Evolutionary conservation across 2,888 invertebrate genomes (phyloP), one percentile per base, ranked within the genome.

Genomic region (Zhengitettix transpicula): DNA sequence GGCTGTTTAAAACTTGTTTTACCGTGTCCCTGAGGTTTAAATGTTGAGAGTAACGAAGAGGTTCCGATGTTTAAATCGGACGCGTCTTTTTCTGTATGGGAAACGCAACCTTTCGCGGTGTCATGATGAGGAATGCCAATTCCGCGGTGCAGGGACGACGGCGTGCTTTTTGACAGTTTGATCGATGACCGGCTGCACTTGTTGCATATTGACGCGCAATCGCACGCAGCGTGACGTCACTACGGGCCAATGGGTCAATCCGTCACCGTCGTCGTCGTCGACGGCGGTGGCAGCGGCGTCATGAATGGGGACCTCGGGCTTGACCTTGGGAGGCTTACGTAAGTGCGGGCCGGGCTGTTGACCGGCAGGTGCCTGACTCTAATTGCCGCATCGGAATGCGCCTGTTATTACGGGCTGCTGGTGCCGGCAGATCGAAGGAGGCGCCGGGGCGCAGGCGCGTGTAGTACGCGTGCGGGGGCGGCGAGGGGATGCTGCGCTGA

Each of bases 351-450:
- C 42, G 16, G 10, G 56, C 55, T 16, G 56, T 9, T 69, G 67
- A 16, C 41, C 54, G 28, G 52, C 58, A 12, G 42, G 69, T 65
- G 68, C 67, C 68, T 69, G 72, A 71, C 72, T 73, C 74, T 73
- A 75, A 74, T 73, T 73, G 73, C 52, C 55, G 59, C 60, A 58
- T 58, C 28, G 28, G 28, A 51, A 44, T 44, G 56, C 17, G 42
- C 17, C 44, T 17, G 42, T 17, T 42, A 17, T 44, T 40, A 44
- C 12, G 17, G 16, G 53, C 16, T 10, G 28, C 53, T 16, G 53
- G 53, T 16, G 56, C 56, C 17, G 56, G 14, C n/a, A 9, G 14
- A n/a, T 12, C 40, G 14, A 16, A 54, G 17, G 54, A 16, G 14
- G 54, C 17, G 54, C 14, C 54, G 16, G 40, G 40, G 57, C 42